These are phyloP conservation scores for Chaitophorus viminalis DNA, from an alignment of 2,888 invertebrate genomes.

Conservation along the genomic window DNA sequence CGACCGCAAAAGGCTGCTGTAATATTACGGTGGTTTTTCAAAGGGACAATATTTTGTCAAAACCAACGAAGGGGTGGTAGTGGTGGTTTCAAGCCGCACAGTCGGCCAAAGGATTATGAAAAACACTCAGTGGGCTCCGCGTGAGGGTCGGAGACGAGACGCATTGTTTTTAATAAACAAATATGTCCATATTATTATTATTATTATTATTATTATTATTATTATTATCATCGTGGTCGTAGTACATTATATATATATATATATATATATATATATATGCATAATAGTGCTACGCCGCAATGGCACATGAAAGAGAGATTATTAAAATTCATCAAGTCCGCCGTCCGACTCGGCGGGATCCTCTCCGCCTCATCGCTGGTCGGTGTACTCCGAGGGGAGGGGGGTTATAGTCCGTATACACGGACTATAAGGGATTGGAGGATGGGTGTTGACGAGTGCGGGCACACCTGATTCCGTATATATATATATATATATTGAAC, in stretches of 20 bases:
- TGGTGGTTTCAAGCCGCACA: background rate
- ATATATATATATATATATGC: too few relatives aligned
- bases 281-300: background rate
- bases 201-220: conserved; percentile 18
- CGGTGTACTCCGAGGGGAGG: too few relatives aligned
- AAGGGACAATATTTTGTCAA: conserved; percentile 1
- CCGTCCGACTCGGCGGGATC: background rate
- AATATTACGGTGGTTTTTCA: background rate
- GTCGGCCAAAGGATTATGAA: conserved; percentile 37
- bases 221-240: too few relatives aligned
- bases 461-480: background rate
- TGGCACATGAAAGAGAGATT: conserved; percentile 36
- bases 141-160: background rate
- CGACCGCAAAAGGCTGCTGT: conserved; percentile 27
- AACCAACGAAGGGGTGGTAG: background rate
- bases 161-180: conserved; percentile 56
- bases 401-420: background rate
- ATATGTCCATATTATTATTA: conserved; percentile 37
- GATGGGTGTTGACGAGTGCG: background rate
- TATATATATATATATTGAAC: too few relatives aligned
- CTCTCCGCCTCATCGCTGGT: background rate
- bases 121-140: background rate
- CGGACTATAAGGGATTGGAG: background rate
- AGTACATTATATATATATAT: background rate
- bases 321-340: conserved; percentile 42